phyloP scores from a whole-genome alignment of 2,797 vertebrate species.

The Lepus oiostolus region DNA sequence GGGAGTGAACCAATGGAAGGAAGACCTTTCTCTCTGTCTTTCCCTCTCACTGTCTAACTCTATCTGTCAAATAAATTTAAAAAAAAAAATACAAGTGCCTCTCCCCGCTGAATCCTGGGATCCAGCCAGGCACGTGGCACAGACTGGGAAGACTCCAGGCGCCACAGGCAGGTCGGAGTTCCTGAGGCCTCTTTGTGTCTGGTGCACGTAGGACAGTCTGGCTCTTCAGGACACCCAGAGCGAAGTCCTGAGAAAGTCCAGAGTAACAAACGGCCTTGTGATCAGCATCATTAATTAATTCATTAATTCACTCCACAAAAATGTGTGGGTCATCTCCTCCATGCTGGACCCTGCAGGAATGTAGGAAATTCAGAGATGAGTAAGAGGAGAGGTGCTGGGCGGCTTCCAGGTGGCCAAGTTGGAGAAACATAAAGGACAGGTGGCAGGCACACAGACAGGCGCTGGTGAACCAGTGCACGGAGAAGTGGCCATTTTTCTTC shows the following conservation, averaged over 20 bases:
- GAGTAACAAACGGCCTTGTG: background rate
- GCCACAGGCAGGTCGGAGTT: accelerated
- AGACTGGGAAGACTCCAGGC: too few species aligned
- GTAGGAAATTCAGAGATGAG: background rate
- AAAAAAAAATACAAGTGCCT: background rate
- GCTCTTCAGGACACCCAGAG: background rate
- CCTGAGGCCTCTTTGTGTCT: background rate
- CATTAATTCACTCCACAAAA: background rate
- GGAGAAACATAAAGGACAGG: background rate
- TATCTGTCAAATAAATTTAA: too few species aligned
- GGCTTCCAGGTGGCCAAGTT: accelerated
- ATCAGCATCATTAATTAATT: background rate
- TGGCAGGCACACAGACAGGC: background rate
- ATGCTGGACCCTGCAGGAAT: background rate
- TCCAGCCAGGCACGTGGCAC: background rate
- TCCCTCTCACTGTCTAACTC: too few species aligned
- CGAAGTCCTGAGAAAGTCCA: background rate
- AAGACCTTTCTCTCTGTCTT: too few species aligned
- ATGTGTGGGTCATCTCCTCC: background rate
- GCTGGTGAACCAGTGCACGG: background rate
- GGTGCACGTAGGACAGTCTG: background rate
- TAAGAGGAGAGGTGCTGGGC: background rate
- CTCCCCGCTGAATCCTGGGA: background rate
- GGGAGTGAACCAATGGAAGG: too few species aligned
- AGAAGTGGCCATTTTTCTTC: background rate